Evolutionary conservation across 1,140 invertebrate genomes (phyloP), one percentile per base, ranked within the genome.

Genomic region (Scaptomyza hsui): DNA sequence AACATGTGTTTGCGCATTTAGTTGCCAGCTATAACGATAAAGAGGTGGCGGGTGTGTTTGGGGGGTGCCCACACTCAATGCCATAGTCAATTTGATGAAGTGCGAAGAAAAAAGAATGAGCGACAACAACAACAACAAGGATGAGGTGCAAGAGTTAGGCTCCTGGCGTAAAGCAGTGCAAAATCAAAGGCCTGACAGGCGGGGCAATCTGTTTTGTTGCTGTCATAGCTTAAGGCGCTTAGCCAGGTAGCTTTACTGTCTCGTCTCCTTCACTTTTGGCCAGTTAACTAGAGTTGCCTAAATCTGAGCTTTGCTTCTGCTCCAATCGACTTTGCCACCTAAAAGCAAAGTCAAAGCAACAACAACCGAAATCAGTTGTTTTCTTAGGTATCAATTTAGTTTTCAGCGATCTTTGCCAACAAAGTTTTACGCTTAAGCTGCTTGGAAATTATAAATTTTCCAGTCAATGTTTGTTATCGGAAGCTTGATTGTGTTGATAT

Each of bases 1-100:
- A 83, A 83, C 79, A 83, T 85, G 80, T 83, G 79, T 83, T 83
- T 79, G 75, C 75, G 80, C 79, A 79, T 83, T 83, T 75, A 85
- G 75, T 78, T 82, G 63, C 52, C 78, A 18, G 16, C 24, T 42
- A 16, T 26, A n/a, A 37, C 3, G 12, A 37, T 37, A 4, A 37
- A 37, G 3, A n/a, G 3, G 32, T n/a, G 12, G n/a, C n/a, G 19
- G 45, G 19, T 19, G 4, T 4, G 2, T 18, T 7, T 7, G 10
- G 42, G 18, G 4, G 42, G 4, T 18, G 51, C 32, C 4, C 7
- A 39, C 39, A 53, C 65, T 1, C 4, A 63, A 47, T 49, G 51
- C 39, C 51, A 74, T 60, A 82, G 73, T 68, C 79, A 69, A 65
- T 63, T 82, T 83, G 75, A 82, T 78, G 79, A 82, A 83, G 78